These are phyloP conservation scores for Bovichtus variegatus DNA, from an alignment of 2,797 vertebrate species.

Conservation along the genomic window DNA sequence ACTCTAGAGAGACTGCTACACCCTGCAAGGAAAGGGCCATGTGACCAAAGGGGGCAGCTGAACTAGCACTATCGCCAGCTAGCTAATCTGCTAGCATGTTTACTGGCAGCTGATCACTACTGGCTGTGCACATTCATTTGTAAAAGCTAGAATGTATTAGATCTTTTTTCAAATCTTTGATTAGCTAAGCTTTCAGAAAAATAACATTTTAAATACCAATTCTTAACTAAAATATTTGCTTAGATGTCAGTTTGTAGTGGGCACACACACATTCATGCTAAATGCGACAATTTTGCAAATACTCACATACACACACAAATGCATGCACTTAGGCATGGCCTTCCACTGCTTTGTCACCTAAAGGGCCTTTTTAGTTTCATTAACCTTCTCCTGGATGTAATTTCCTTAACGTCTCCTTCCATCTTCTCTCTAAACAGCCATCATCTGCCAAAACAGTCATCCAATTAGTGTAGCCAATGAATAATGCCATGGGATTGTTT, in stretches of 20 bases:
- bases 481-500: not conserved
- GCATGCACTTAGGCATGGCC: not conserved
- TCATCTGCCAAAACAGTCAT: slow-evolving; percentile 53
- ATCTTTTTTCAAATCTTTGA: no score
- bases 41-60: no score
- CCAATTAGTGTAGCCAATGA: slow-evolving; percentile 20
- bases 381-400: slow-evolving; percentile 63
- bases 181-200: no score
- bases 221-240: no score
- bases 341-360: not conserved
- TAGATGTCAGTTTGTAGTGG: no score
- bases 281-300: not conserved
- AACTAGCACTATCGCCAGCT: no score
- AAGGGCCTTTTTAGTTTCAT: slow-evolving; percentile 43
- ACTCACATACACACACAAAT: not conserved
- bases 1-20: not conserved
- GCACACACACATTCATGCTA: not conserved
- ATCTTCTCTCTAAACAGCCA: slow-evolving; percentile 22
- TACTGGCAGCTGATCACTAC: no score
- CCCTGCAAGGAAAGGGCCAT: no score
- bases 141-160: no score
- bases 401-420: slow-evolving; percentile 49
- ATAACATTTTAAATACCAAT: no score
- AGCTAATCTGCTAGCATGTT: no score
- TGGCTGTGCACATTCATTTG: no score